A percentile compares a stretch with the other conserved stretches of the same genome.
These are phyloP conservation scores for Palaemon carinicauda DNA, from an alignment of 1,140 invertebrate genomes.

Conservation along the genomic window DNA sequence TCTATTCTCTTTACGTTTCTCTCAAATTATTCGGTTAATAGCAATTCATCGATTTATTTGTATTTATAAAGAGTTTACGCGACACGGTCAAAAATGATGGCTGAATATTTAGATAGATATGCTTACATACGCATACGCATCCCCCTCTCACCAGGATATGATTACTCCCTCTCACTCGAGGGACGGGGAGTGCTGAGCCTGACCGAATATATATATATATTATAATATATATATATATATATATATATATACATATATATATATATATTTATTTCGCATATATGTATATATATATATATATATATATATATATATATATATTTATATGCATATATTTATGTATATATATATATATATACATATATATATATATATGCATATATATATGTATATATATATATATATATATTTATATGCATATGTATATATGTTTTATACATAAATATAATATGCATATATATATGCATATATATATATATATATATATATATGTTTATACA, in stretches of 20 bases:
- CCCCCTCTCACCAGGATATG: no score
- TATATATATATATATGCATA: not conserved
- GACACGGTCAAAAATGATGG: no score
- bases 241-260: not conserved
- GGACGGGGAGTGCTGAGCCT: no score
- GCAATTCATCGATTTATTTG: no score
- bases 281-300: slow-evolving; percentile 6
- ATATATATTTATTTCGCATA: not conserved
- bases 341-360: not conserved
- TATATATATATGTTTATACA: not conserved
- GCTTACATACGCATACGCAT: no score
- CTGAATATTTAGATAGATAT: no score
- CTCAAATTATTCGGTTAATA: no score
- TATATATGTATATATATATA: slow-evolving; percentile 6
- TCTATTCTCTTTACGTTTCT: no score
- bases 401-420: not conserved
- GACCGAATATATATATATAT: no score
- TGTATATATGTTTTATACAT: not conserved
- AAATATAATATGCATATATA: not conserved
- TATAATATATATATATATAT: not conserved
- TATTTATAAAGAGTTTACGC: no score
- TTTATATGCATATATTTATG: not conserved
- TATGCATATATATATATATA: not conserved
- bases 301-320: not conserved
- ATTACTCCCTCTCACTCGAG: no score